Evolutionary conservation across 2,113 vertebrate genomes (phyloP).

Genomic region (Plotosus lineatus): DNA sequence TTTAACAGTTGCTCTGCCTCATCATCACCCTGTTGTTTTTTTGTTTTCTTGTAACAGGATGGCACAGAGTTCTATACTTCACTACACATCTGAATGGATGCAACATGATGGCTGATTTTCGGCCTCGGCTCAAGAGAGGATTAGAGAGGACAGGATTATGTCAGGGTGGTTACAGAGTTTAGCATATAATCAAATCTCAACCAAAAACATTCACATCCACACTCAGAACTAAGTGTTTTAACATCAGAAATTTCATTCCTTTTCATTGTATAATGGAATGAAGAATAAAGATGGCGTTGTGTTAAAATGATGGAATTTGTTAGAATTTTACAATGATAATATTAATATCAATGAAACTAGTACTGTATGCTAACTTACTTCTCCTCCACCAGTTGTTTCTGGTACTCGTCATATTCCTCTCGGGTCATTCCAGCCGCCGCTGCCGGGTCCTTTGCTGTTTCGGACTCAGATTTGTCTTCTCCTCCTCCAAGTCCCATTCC

Average conservation of each 20-base stretch:
- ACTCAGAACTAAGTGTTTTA: not conserved
- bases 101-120: not conserved
- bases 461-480: slow-evolving; percentile 85
- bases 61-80: not conserved
- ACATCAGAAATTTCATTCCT: not conserved
- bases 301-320: too few species aligned
- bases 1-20: not conserved
- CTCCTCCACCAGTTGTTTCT: slow-evolving; percentile 96
- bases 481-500: slow-evolving; percentile 88
- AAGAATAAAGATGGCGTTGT: not conserved
- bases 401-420: slow-evolving; percentile 96
- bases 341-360: not conserved
- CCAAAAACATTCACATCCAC: too few species aligned
- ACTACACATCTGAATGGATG: not conserved
- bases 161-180: not conserved
- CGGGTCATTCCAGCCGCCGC: slow-evolving; percentile 92
- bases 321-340: too few species aligned
- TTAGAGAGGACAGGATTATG: slow-evolving; percentile 16
- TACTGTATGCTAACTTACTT: slow-evolving; percentile 82
- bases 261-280: not conserved
- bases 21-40: not conserved
- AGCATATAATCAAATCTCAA: not conserved
- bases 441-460: slow-evolving; percentile 82
- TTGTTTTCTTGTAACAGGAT: not conserved
- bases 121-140: slow-evolving; percentile 10